A percentile compares a stretch with the other conserved stretches of the same genome.
Evolutionary conservation across 2,888 invertebrate species (phyloP).

Genomic region (Mythimna lalbum): DNA sequence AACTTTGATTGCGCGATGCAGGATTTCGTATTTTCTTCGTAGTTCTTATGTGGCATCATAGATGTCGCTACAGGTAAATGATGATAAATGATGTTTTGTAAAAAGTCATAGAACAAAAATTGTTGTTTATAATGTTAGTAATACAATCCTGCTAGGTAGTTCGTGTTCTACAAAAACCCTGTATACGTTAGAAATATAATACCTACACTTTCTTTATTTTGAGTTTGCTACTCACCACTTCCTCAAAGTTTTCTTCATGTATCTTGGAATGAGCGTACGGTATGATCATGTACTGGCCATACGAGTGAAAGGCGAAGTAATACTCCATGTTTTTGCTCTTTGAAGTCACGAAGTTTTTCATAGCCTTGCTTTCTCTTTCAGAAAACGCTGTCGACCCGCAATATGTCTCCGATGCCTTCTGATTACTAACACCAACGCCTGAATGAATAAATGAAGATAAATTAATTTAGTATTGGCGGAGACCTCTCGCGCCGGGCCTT

Average conservation of each 20-base stretch:
- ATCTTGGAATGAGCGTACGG: slow-evolving; percentile 86
- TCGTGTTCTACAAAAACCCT: too few species aligned
- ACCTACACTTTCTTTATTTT: neutral
- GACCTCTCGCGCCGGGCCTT: too few species aligned
- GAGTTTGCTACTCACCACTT: slow-evolving; percentile 73
- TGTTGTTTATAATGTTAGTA: too few species aligned
- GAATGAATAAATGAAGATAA: neutral
- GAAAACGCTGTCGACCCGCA: slow-evolving; percentile 88
- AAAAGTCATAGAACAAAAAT: too few species aligned
- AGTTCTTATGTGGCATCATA: too few species aligned
- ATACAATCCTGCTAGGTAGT: too few species aligned
- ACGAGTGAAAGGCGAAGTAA: slow-evolving; percentile 92
- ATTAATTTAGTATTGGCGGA: neutral
- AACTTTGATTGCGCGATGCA: too few species aligned
- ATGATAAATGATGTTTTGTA: too few species aligned
- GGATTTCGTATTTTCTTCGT: too few species aligned
- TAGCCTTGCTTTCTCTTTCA: slow-evolving; percentile 84
- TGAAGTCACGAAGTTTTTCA: slow-evolving; percentile 78
- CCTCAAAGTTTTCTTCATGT: slow-evolving; percentile 80
- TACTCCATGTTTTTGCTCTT: slow-evolving; percentile 79
- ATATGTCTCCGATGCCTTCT: slow-evolving; percentile 68
- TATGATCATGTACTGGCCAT: slow-evolving; percentile 91
- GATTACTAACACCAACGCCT: slow-evolving; percentile 72
- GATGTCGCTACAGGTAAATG: too few species aligned
- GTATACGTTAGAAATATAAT: too few species aligned